Base-by-base conservation (phyloP, 2,888 invertebrate species). In the Agonopterix heracliana region DNA sequence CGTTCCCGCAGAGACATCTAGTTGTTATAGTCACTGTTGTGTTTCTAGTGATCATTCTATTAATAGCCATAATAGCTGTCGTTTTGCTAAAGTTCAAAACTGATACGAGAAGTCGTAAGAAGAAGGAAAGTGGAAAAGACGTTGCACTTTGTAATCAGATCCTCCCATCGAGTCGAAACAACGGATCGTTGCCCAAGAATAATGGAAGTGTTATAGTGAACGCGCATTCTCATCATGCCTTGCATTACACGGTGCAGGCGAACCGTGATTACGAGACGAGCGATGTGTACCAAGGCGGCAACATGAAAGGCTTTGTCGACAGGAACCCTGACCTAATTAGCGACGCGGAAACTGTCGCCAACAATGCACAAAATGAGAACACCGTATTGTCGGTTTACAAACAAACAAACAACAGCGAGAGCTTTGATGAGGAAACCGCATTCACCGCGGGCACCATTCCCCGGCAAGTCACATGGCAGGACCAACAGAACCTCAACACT, bases 241-340 rank as follows among this genome's bases (percentile, higher is more conserved):
- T 89, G 59, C 89, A 89, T 71, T 84, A 89, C 58, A 89, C 86
- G 40, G 79, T 81, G 61, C 85, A 88, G 70, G 74, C 77, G 62
- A 82, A 68, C 67, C 86, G 86, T 67, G 90, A 90, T 80, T 90
- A 92, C 67, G 92, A 92, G 47, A 88, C 90, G 60, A 78, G 74
- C 61, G 83, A 87, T 65, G 68, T 80, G 60, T 87, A 83, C 76
- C 84, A 83, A 73, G 79, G 81, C 72, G 83, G 78, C 74, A 84
- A 79, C 72, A 78, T 85, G 68, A 87, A 85, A 82, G 80, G 81
- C 71, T 87, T 83, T 70, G 83, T 79, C 64, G 94, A 94, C 74
- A 93, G 92, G 78, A 94, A 94, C 79, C 94, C 94, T 49, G 94
- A 95, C 81, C 89, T 95, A 72, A 93, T 95, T 73, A 94, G 93